Evolutionary conservation across 1,140 invertebrate genomes (phyloP), one percentile per base, ranked within the genome.

Genomic region (Drosophila bocki): DNA sequence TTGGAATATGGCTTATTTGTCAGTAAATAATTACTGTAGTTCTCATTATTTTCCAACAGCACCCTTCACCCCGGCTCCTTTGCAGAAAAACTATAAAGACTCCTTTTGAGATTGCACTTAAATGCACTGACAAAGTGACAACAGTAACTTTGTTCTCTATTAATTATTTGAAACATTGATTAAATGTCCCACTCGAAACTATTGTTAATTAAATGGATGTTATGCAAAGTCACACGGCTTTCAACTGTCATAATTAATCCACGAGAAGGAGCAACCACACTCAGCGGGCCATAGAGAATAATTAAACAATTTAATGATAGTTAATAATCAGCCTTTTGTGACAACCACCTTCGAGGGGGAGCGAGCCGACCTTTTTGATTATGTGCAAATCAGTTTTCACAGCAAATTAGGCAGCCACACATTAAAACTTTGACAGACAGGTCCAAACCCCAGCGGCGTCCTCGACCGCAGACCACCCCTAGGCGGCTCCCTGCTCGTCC

Each of bases 331-430:
- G 62, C 29, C 65, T 57, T 45, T 45, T 74, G 72, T 61, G 71
- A 63, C 22, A 67, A 45, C 41, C 54, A 67, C 63, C 61, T 68
- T 57, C 47, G 69, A 70, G 54, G 39, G 59, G 29, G 41, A 19
- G 26, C 37, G 8, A 41, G 57, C 45, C 57, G 64, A 35, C 74
- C 58, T 75, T 84, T 80, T 70, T 71, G 76, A 80, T 83, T 68
- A 85, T 90, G 86, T 81, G 78, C 58, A 81, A 90, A 90, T 85
- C 78, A 90, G 86, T 77, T 90, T 90, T 90, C 71, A 85, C 85
- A 90, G 85, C 70, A 90, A 90, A 90, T 90, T 90, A 90, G 85
- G 82, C 78, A 90, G 82, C 74, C 86, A 90, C 80, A 82, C 78
- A 76, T 76, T 68, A 67, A 75, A 88, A 88, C 78, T 88, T 88